phyloP scores from a whole-genome alignment of 2,113 vertebrate species.

The Laticauda laticaudata region DNA sequence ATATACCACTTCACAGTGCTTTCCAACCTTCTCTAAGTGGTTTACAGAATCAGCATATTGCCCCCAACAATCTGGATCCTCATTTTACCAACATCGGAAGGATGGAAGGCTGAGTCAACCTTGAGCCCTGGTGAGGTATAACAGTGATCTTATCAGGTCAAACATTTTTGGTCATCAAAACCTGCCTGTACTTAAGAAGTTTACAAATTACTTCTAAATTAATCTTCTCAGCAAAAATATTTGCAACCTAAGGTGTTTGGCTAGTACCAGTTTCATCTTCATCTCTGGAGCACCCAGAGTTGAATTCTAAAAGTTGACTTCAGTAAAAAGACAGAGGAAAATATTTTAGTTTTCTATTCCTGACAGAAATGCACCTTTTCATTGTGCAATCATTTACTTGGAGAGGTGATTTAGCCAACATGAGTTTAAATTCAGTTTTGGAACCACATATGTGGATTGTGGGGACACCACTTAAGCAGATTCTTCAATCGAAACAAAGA shows the following conservation, averaged over 20 bases:
- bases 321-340: background rate
- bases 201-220: background rate
- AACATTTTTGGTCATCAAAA: background rate
- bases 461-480: background rate
- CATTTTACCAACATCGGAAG: too few species aligned
- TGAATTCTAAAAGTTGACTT: background rate
- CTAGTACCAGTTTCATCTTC: background rate
- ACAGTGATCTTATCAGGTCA: too few species aligned
- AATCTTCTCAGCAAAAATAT: background rate
- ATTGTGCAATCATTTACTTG: background rate
- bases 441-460: background rate
- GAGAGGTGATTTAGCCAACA: background rate
- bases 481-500: background rate
- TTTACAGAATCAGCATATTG: too few species aligned
- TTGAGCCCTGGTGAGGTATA: too few species aligned
- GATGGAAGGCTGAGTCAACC: background rate
- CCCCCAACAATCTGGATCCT: too few species aligned
- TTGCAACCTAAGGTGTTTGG: background rate
- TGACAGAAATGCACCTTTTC: background rate
- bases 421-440: background rate
- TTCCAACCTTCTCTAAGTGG: too few species aligned
- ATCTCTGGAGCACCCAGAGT: background rate
- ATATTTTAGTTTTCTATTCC: background rate
- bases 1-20: background rate
- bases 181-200: background rate